These are phyloP conservation scores for Apocrypta bakeri DNA, from an alignment of 1,140 invertebrate species.

Conservation along the genomic window DNA sequence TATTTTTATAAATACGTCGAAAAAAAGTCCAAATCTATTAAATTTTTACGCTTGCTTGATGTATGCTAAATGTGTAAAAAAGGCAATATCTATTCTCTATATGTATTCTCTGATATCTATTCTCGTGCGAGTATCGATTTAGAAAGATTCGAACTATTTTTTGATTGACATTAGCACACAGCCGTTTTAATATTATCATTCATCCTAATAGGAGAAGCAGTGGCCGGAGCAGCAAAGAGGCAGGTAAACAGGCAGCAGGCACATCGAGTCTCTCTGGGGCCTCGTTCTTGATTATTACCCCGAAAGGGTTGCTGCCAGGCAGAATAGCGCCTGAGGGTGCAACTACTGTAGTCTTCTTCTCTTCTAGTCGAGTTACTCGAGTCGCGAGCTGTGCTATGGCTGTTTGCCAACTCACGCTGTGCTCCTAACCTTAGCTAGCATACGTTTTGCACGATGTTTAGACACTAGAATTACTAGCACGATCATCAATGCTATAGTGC, in stretches of 20 bases:
- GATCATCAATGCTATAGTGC: background rate
- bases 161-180: background rate
- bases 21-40: too few species aligned
- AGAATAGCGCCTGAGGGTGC: slow-evolving; percentile 71
- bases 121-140: too few species aligned
- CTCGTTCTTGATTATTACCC: slow-evolving; percentile 72
- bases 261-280: slow-evolving; percentile 66
- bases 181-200: slow-evolving; percentile 67
- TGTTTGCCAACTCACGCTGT: slow-evolving; percentile 53
- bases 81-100: too few species aligned
- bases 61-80: too few species aligned
- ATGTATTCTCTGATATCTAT: too few species aligned
- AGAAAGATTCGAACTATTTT: background rate
- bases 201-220: slow-evolving; percentile 65
- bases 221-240: background rate
- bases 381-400: slow-evolving; percentile 57
- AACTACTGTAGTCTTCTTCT: slow-evolving; percentile 53
- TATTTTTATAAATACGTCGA: too few species aligned
- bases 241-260: slow-evolving; percentile 47
- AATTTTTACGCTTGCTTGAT: too few species aligned
- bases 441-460: slow-evolving; percentile 46
- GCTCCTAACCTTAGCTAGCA: background rate
- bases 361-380: slow-evolving; percentile 44
- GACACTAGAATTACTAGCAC: slow-evolving; percentile 40
- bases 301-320: slow-evolving; percentile 68